phyloP scores from a whole-genome alignment of 1,140 invertebrate genomes.

The Bombus confusus region DNA sequence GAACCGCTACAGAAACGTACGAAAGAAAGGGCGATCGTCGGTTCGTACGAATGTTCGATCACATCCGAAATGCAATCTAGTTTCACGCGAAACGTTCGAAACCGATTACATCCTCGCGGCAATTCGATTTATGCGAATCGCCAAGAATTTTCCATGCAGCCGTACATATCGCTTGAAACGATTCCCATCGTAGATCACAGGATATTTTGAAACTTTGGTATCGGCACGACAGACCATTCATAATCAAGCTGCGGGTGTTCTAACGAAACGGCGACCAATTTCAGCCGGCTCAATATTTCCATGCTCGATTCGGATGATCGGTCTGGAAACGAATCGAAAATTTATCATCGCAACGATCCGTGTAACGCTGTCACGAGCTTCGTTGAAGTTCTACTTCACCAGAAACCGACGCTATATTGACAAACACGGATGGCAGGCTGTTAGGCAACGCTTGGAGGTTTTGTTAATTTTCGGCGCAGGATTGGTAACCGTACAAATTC shows the following conservation, averaged over 20 bases:
- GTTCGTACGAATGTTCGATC: neutral
- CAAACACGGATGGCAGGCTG: neutral
- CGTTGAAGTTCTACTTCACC: neutral
- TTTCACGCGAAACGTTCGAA: neutral
- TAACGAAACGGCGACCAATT: slow-evolving; percentile 44
- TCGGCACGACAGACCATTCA: no score
- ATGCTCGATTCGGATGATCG: slow-evolving; percentile 71
- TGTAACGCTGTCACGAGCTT: neutral
- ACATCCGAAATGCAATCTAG: neutral
- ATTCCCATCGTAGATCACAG: neutral
- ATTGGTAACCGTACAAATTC: no score
- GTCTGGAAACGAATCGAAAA: slow-evolving; percentile 62
- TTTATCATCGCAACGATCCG: slow-evolving; percentile 56
- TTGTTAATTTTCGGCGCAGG: no score
- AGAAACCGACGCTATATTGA: neutral
- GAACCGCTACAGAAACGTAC: neutral
- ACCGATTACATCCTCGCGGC: neutral
- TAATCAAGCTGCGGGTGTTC: neutral
- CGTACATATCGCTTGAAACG: neutral
- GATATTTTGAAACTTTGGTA: neutral
- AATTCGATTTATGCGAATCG: neutral
- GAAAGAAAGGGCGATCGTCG: neutral
- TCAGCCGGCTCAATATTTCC: slow-evolving; percentile 44
- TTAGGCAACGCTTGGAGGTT: no score
- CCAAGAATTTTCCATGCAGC: neutral